Conservation (phyloP, 2,113 vertebrate species). For the Lophotis ruficrista region DNA sequence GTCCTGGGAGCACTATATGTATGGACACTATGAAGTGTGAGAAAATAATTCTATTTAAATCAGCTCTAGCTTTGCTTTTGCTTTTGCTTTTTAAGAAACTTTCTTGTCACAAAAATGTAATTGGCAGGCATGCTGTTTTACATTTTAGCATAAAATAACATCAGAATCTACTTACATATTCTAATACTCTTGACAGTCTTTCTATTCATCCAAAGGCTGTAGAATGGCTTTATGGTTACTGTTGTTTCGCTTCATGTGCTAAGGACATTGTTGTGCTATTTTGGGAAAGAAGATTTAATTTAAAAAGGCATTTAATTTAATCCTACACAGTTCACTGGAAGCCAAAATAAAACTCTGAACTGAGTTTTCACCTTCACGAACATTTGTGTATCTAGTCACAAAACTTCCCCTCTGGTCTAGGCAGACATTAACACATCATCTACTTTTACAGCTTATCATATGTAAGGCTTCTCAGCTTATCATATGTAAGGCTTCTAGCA, state of each 20-base stretch:
- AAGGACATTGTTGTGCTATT: not conserved
- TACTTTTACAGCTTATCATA: not conserved
- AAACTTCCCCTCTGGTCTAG: not conserved
- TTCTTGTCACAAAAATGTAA: not conserved
- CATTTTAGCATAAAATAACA: not conserved
- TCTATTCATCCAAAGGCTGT: not conserved
- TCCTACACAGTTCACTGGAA: not conserved
- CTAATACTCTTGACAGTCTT: not conserved
- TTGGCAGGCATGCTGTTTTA: not conserved
- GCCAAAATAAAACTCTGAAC: not conserved
- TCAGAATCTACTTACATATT: not conserved
- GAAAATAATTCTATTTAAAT: not conserved
- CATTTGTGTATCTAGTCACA: not conserved
- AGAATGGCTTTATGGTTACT: not conserved
- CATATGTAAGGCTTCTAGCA: rapidly evolving
- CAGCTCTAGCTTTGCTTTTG: not conserved
- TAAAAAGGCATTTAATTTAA: not conserved
- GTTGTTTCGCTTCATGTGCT: not conserved
- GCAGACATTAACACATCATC: not conserved
- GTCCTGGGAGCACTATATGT: not conserved
- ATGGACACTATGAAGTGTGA: not conserved
- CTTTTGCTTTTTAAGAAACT: not conserved
- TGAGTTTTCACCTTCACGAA: not conserved
- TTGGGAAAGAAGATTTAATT: not conserved
- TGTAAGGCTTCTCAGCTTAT: not conserved